Base-by-base conservation (phyloP, 2,888 invertebrate species). In the Drosophila anomalata region DNA sequence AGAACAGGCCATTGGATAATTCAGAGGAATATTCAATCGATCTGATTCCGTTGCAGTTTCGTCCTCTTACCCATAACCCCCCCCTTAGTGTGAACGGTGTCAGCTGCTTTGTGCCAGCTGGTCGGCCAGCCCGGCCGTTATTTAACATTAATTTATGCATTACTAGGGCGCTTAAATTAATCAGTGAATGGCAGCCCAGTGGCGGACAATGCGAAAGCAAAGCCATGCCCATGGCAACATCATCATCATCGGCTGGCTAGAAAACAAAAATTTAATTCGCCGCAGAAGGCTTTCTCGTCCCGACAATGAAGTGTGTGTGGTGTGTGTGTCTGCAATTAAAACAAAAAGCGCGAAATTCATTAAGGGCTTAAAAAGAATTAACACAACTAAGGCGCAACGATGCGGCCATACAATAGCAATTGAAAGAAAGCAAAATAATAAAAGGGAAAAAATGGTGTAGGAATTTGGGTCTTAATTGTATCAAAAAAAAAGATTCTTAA, bases 71-170 rank as follows among this genome's bases (percentile, higher is more conserved):
- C 11, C 31, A 9, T 2, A 2, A 2, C 12, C 22, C 3, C 12
- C 22, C 3, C 24, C 12, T 11, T 22, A 9, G 20, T 17, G 3
- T 24, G 68, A 54, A 68, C 50, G 22, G 48, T 50, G 52, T 36
- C 80, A 55, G 54, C 65, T 65, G 69, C 50, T 48, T 65, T 65
- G 68, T 59, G 31, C 42, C 63, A 65, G 69, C 62, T 75, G 59
- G 72, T 56, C 29, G 69, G 78, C 69, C 76, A 79, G 59, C 70
- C 58, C 29, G 69, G 78, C 69, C 76, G 80, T 71, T 81, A 81
- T 76, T 81, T 81, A 83, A 79, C 74, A 80, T 83, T 81, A 81
- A 81, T 81, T 81, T 81, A 81, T 81, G 81, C 83, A 81, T 81
- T 83, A 77, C 65, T 77, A 66, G 70, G 70, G 65, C 67, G 77